A percentile compares a stretch with the other conserved stretches of the same genome.
Conservation (phyloP, 2,113 vertebrate species). For the Gallinago jamesoni region DNA sequence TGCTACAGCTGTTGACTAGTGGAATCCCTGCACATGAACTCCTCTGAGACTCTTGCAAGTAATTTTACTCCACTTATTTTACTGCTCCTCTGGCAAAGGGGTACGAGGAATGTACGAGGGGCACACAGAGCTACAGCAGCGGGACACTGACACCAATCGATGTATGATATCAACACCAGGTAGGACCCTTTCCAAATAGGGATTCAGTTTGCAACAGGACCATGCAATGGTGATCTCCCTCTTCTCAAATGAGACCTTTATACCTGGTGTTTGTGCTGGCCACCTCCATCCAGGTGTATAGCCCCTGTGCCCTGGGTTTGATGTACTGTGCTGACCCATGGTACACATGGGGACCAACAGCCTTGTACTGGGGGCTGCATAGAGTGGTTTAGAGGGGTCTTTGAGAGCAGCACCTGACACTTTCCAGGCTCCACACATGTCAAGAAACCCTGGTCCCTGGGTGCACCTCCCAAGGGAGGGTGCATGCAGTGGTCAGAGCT, state of each 20-base stretch:
- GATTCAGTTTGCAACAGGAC: neutral
- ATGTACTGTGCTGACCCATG: fast-evolving
- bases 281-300: neutral
- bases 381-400: fast-evolving
- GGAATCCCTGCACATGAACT: neutral
- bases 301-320: neutral
- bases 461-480: neutral
- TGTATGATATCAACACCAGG: neutral
- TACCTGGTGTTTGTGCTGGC: neutral
- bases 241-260: neutral
- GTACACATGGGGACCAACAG: neutral
- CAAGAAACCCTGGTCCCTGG: neutral
- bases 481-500: neutral
- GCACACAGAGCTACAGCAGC: neutral
- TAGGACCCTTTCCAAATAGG: neutral
- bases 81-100: neutral
- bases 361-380: neutral
- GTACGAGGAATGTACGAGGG: fast-evolving
- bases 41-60: neutral
- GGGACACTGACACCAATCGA: neutral
- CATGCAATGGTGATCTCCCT: fast-evolving
- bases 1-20: neutral
- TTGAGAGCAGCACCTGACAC: neutral
- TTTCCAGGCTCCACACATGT: neutral
- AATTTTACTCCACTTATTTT: neutral